A percentile compares a stretch with the other conserved stretches of the same genome.
phyloP scores from a whole-genome alignment of 2,888 invertebrate genomes.

The Spilarctia lutea region DNA sequence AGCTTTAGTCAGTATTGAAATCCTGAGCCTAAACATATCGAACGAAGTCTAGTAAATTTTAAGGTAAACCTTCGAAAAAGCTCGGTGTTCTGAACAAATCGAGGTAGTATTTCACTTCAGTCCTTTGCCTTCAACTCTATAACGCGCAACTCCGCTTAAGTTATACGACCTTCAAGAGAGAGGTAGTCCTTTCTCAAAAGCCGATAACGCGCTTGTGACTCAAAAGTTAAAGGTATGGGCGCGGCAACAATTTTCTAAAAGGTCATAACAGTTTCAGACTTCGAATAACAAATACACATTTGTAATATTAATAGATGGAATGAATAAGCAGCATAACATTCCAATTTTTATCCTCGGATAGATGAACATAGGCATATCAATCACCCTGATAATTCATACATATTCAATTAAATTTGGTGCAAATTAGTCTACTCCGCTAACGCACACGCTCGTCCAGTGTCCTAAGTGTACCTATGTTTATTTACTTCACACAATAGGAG shows the following conservation, averaged over 20 bases:
- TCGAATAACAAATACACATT: not conserved
- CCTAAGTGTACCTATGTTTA: conserved; percentile 51
- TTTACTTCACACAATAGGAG: conserved; percentile 70
- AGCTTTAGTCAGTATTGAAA: too few relatives aligned
- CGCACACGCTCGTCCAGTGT: conserved; percentile 13
- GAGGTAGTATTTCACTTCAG: too few relatives aligned
- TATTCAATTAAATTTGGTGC: not conserved
- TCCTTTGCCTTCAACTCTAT: too few relatives aligned
- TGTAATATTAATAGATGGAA: not conserved
- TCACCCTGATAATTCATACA: not conserved
- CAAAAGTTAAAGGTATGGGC: not conserved
- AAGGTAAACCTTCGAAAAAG: too few relatives aligned
- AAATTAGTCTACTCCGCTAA: conserved; percentile 25
- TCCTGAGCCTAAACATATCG: too few relatives aligned
- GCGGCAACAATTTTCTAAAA: too few relatives aligned
- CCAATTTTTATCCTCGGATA: not conserved
- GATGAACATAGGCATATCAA: not conserved
- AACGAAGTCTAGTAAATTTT: too few relatives aligned
- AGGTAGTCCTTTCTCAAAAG: too few relatives aligned
- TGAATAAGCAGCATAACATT: not conserved
- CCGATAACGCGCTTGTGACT: not conserved
- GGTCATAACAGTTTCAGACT: not conserved
- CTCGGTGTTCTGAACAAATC: too few relatives aligned
- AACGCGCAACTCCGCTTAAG: too few relatives aligned
- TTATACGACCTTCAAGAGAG: too few relatives aligned